A percentile compares a stretch with the other conserved stretches of the same genome.
Evolutionary conservation across 2,888 invertebrate species (phyloP).

Genomic region (Drosophila flavopinicola): DNA sequence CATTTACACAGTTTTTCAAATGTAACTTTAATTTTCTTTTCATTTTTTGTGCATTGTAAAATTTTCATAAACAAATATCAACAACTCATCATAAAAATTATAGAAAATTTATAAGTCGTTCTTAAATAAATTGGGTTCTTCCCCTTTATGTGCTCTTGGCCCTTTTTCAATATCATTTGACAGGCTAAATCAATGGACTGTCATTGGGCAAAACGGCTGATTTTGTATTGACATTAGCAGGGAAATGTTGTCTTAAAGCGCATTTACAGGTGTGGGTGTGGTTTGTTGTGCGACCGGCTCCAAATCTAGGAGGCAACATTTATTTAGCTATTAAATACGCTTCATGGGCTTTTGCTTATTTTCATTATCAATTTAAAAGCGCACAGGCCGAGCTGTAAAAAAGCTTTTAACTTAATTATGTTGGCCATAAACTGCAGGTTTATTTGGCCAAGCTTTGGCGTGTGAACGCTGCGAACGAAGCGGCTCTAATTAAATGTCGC

Average conservation of each 20-base stretch:
- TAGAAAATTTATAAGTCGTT: slow-evolving; percentile 10
- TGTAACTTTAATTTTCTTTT: too few species aligned
- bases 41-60: too few species aligned
- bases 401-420: slow-evolving; percentile 80
- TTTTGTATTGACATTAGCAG: slow-evolving; percentile 36
- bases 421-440: slow-evolving; percentile 79
- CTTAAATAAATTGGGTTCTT: not conserved
- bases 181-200: slow-evolving; percentile 55
- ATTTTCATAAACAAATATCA: too few species aligned
- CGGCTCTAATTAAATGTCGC: slow-evolving; percentile 77
- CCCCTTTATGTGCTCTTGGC: not conserved
- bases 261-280: slow-evolving; percentile 56
- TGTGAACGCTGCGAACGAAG: slow-evolving; percentile 59
- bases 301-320: slow-evolving; percentile 52
- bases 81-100: not conserved
- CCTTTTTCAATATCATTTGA: slow-evolving; percentile 49
- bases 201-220: slow-evolving; percentile 43
- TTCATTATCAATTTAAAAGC: slow-evolving; percentile 76
- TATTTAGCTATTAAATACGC: slow-evolving; percentile 77
- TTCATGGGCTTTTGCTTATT: slow-evolving; percentile 71
- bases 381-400: slow-evolving; percentile 61
- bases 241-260: slow-evolving; percentile 21
- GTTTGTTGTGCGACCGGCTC: slow-evolving; percentile 49
- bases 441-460: slow-evolving; percentile 68
- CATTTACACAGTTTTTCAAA: too few species aligned